Percentiles rank a stretch among this genome's conserved stretches.
Conservation (phyloP, 1,140 invertebrate species). For the Megathymus violae region DNA sequence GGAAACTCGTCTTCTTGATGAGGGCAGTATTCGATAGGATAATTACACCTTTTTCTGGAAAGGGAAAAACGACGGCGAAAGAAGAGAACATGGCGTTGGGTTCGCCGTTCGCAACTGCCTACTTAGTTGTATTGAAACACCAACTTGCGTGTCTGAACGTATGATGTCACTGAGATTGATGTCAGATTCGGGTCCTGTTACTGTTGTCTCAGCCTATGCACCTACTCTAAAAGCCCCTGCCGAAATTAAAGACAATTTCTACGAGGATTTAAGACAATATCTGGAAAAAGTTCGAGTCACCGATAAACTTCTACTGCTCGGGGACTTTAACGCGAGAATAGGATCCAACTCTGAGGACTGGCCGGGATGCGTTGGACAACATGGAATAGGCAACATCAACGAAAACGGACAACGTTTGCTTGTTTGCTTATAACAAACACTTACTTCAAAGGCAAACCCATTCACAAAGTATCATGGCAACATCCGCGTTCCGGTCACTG, state of each 20-base stretch:
- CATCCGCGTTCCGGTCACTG: constrained; percentile 37
- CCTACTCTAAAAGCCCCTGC: too few relatives aligned
- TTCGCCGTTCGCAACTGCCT: not conserved
- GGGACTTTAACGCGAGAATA: constrained; percentile 22
- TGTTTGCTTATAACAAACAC: constrained; percentile 30
- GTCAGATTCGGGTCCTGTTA: not conserved
- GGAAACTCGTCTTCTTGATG: constrained; percentile 34
- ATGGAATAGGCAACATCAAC: not conserved
- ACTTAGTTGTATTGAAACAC: constrained; percentile 22
- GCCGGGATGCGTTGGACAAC: not conserved
- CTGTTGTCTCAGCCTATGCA: too few relatives aligned
- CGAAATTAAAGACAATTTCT: too few relatives aligned
- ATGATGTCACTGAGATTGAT: not conserved
- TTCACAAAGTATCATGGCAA: constrained; percentile 40
- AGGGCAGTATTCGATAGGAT: constrained; percentile 30
- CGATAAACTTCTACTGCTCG: too few relatives aligned
- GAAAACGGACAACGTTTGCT: constrained; percentile 33
- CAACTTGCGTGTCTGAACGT: not conserved
- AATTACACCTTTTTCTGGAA: constrained; percentile 42
- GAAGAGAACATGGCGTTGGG: constrained; percentile 30
- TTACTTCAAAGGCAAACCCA: constrained; percentile 29
- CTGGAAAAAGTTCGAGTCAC: too few relatives aligned
- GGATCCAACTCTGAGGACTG: not conserved
- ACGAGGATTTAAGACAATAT: too few relatives aligned
- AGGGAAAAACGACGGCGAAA: constrained; percentile 12